Evolutionary conservation across 2,888 invertebrate genomes (phyloP), one percentile per base, ranked within the genome.

Genomic region (Lithosia quadra): DNA sequence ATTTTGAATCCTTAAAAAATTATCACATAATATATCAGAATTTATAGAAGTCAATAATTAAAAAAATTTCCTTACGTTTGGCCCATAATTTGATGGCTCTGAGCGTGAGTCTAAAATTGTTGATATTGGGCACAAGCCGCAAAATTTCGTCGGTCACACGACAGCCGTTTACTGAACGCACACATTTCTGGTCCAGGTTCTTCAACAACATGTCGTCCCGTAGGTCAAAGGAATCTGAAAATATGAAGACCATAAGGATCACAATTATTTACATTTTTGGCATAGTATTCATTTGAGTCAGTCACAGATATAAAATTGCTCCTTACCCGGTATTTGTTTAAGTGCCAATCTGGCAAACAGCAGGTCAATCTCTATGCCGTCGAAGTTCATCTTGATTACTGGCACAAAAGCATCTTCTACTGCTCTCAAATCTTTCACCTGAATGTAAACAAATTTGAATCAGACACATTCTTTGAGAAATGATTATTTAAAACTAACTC

Each of bases 321-420:
- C 1, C 56, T 93, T 86, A 93, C 99, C 99, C n/a, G 99, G 98
- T 90, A 99, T 98, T 94, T 99, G 98, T 90, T 99, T 99, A n/a
- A 99, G 95, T 43, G 99, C 98, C 74, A 99, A 95, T 74, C 98
- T 96, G 0, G 99, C 99, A 95, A 99, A 99, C 74, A 99, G 94
- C 96, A 99, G 97, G 95, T 99, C 99, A 79, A 99, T 99, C 95
- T 99, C 99, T 79, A 99, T 99, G 43, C 98, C 99, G 95, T 99
- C 98, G 91, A 99, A 99, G 88, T 98, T 98, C 98, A 99, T 99
- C 95, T 99, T 99, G 78, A 99, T 99, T 10, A 99, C 99, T 4
- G 99, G 99, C 78, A 99, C 99, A 93, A 98, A 99, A 0, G 99
- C 99, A 89, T 99, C 99, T 91, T 99, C 99, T 0, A 99, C 99